Evolutionary conservation across 2,888 invertebrate species (phyloP).

Genomic region (Drosophila anceps): DNA sequence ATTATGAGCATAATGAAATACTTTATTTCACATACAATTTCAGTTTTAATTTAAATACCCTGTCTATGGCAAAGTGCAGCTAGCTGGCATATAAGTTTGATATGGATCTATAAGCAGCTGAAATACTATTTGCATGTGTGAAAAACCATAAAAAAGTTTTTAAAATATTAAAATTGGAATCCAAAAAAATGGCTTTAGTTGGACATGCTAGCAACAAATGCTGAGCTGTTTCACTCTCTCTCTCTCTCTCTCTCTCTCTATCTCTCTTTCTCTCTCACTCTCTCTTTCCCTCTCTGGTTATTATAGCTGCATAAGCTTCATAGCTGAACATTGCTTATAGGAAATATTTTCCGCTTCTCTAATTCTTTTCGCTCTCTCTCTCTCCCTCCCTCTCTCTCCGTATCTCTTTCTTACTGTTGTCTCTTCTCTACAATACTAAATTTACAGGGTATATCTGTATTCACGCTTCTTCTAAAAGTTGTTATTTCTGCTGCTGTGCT

Average conservation of each 20-base stretch:
- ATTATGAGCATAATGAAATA: slow-evolving; percentile 61
- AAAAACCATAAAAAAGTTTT: too few relatives aligned
- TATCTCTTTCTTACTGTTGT: not conserved
- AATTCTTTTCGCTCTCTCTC: not conserved
- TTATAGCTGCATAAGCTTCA: too few relatives aligned
- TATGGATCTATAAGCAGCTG: too few relatives aligned
- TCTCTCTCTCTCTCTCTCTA: not conserved
- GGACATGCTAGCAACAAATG: too few relatives aligned
- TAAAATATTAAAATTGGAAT: too few relatives aligned
- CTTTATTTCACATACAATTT: slow-evolving; percentile 65
- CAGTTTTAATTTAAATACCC: slow-evolving; percentile 58
- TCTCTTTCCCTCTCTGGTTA: not conserved
- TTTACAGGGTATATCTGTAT: slow-evolving; percentile 29
- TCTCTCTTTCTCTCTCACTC: not conserved
- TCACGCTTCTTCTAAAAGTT: not conserved
- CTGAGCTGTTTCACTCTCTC: not conserved
- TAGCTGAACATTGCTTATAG: too few relatives aligned
- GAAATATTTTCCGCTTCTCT: not conserved
- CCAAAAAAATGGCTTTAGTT: too few relatives aligned
- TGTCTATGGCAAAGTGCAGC: not conserved
- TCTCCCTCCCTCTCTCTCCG: not conserved
- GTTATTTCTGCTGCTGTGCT: slow-evolving; percentile 20
- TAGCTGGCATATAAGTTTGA: not conserved
- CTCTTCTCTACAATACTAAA: not conserved
- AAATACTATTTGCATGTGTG: too few relatives aligned